phyloP scores from a whole-genome alignment of 2,113 vertebrate species.

The Nestor notabilis region DNA sequence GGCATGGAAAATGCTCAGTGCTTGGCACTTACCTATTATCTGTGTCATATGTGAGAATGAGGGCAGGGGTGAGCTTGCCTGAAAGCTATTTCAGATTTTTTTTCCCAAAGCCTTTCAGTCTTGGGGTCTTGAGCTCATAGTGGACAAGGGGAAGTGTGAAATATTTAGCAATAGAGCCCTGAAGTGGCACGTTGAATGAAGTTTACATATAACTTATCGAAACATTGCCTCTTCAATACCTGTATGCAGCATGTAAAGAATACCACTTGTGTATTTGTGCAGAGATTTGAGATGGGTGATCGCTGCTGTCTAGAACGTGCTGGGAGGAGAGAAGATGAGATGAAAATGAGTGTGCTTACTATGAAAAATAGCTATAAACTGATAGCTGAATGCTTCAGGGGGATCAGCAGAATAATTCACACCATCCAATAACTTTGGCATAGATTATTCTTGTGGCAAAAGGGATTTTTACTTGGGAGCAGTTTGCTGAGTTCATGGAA shows the following conservation, averaged over 20 bases:
- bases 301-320: not conserved
- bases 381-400: not conserved
- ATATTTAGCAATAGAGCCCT: not conserved
- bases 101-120: not conserved
- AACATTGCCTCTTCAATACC: not conserved
- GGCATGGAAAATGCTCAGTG: not conserved
- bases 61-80: not conserved
- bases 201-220: not conserved
- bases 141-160: not conserved
- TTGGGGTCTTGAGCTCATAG: not conserved
- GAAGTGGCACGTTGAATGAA: not conserved
- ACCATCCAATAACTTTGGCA: not conserved
- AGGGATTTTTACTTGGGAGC: not conserved
- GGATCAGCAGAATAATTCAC: not conserved
- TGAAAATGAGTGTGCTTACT: not conserved
- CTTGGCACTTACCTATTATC: not conserved
- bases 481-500: not conserved
- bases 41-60: not conserved
- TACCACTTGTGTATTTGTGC: not conserved
- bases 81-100: not conserved
- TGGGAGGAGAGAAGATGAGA: not conserved
- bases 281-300: not conserved
- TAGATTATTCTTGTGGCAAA: not conserved
- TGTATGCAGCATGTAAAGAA: not conserved
- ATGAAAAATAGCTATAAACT: not conserved